phyloP scores from a whole-genome alignment of 2,888 invertebrate genomes.

The Alentia gelatinosa region DNA sequence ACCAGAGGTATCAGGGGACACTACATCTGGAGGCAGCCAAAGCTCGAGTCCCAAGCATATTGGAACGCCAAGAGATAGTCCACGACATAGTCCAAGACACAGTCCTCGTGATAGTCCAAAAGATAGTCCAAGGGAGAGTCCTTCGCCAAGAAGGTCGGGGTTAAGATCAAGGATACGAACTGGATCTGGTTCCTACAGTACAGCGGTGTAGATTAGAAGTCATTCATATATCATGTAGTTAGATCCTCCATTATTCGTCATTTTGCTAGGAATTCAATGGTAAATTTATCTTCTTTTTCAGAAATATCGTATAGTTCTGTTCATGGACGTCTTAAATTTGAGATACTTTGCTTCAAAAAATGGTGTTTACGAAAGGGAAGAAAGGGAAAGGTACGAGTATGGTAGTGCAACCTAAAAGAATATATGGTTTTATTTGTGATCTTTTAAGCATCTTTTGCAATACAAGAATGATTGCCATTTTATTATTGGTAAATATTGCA shows the following conservation, averaged over 20 bases:
- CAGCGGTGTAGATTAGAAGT: not conserved
- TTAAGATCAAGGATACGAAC: not conserved
- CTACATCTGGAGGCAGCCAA: not conserved
- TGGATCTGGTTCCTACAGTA: constrained; percentile 12
- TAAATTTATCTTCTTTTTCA: too few species aligned
- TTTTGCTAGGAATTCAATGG: too few species aligned
- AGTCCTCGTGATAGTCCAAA: constrained; percentile 50
- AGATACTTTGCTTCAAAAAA: too few species aligned
- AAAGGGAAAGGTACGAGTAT: too few species aligned
- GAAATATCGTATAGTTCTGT: too few species aligned
- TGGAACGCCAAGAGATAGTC: constrained; percentile 52
- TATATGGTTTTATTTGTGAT: too few species aligned
- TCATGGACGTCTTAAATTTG: too few species aligned
- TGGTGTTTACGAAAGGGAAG: too few species aligned
- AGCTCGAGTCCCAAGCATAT: constrained; percentile 48
- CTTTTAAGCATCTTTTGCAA: too few species aligned
- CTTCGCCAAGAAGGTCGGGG: not conserved
- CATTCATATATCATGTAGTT: not conserved
- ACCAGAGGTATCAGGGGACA: not conserved
- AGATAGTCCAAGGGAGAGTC: constrained; percentile 46
- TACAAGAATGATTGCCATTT: too few species aligned
- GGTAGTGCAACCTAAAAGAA: too few species aligned
- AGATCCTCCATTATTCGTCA: not conserved
- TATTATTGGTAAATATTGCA: too few species aligned
- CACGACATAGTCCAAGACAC: constrained; percentile 38